Conservation (phyloP, 2,113 vertebrate genomes). For the Pica pica region DNA sequence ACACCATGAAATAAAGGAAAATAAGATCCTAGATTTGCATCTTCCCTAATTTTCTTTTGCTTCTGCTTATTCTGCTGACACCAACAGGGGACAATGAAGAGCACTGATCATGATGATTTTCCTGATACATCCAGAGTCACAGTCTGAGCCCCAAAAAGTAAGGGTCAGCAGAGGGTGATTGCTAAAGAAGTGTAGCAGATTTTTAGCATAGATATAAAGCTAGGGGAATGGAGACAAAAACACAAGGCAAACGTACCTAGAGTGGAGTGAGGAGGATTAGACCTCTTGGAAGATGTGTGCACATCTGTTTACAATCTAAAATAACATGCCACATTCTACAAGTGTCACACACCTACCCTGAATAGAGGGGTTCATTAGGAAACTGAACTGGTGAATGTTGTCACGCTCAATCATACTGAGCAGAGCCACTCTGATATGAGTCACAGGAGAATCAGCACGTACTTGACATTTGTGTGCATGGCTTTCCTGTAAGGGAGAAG, state of each 20-base stretch:
- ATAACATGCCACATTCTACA: background rate
- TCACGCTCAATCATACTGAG: background rate
- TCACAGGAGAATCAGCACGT: background rate
- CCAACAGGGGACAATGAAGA: background rate
- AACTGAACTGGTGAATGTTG: background rate
- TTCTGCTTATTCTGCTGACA: background rate
- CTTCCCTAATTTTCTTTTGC: background rate
- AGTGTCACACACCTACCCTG: fast-evolving
- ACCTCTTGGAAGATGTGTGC: background rate
- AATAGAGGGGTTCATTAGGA: background rate
- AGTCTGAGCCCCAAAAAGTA: background rate
- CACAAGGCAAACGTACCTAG: background rate
- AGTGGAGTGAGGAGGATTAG: background rate
- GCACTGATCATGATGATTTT: background rate
- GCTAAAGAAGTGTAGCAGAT: background rate
- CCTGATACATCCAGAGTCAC: fast-evolving
- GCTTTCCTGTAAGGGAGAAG: background rate
- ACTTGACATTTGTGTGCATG: background rate
- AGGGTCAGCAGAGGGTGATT: background rate
- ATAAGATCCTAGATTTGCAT: background rate
- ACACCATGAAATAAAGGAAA: background rate
- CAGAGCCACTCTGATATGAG: background rate
- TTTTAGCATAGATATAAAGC: background rate
- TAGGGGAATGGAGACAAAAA: background rate
- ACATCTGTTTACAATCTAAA: background rate